A percentile compares a stretch with the other conserved stretches of the same genome.
Evolutionary conservation across 2,888 invertebrate genomes (phyloP).

Genomic region (Drosophila lacicola): DNA sequence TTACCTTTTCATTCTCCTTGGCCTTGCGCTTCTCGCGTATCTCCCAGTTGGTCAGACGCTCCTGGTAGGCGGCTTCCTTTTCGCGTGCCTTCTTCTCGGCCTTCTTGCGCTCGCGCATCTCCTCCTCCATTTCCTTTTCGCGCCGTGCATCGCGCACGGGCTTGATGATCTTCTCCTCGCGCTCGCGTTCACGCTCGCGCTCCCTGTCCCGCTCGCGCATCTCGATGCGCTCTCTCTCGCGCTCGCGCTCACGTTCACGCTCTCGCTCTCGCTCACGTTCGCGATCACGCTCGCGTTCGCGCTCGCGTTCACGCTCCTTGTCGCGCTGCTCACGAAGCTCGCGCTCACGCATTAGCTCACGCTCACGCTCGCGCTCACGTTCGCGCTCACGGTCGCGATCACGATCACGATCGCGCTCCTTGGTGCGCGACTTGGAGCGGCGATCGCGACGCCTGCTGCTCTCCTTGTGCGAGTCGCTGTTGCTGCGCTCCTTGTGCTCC

Average conservation of each 20-base stretch:
- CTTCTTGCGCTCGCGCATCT: constrained; percentile 95
- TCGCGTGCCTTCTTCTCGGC: constrained; percentile 96
- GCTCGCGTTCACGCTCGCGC: constrained; percentile 56
- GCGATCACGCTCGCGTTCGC: constrained; percentile 87
- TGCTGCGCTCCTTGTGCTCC: constrained; percentile 68
- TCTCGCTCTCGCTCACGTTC: constrained; percentile 75
- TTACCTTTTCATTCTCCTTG: constrained; percentile 93
- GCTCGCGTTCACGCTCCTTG: constrained; percentile 63
- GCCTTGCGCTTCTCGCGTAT: constrained; percentile 94
- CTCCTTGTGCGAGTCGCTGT: constrained; percentile 58
- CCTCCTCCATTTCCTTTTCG: constrained; percentile 95
- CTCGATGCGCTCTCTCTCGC: constrained; percentile 32
- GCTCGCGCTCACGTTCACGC: constrained; percentile 52
- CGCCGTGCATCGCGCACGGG: constrained; percentile 88
- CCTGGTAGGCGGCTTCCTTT: constrained; percentile 98
- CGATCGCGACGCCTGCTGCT: constrained; percentile 65
- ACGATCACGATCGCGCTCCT: constrained; percentile 86
- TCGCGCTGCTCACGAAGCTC: constrained; percentile 86
- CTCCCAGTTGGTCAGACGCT: constrained; percentile 93
- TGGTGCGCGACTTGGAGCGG: constrained; percentile 84
- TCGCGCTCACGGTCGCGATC: constrained; percentile 86
- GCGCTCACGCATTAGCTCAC: constrained; percentile 84
- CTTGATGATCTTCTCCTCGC: constrained; percentile 86
- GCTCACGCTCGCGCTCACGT: constrained; percentile 85
- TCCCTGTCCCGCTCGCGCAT: constrained; percentile 50